Base-by-base conservation (phyloP, 2,113 vertebrate species). In the Rafetus swinhoei region DNA sequence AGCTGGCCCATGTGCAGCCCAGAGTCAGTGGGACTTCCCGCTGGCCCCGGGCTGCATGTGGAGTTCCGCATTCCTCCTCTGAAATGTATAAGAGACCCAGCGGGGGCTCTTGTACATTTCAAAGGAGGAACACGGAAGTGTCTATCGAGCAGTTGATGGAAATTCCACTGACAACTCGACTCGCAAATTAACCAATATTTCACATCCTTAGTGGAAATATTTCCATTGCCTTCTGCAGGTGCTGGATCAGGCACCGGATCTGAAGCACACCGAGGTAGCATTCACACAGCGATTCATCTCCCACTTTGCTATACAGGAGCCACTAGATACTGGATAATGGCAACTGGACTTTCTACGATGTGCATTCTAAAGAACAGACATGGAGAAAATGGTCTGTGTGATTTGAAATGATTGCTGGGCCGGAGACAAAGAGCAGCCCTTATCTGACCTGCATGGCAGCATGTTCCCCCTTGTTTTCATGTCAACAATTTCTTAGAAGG, bases 381-480 rank as follows among this genome's bases (percentile, higher is more conserved):
- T 9, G 7, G 19, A 62, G 52, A 35, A 62, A 86, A 85, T 1
- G 55, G 82, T 82, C 92, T 95, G 82, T 35, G 62, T 65, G 45
- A 85, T 72, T 87, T 92, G 82, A 90, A 96, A 53, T 29, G 83
- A 72, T 53, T 82, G 45, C 45, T 45, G 45, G 45, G 74, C 83
- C 92, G 62, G 79, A 88, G 79, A 79, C 79, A 79, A 87, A 85
- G 88, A 83, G 84, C 91, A 94, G 77, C 57, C 53, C 74, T 95
- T 89, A 84, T 22, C 74, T 56, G 65, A 95, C 82, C 92, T 87
- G 62, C 60, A 85, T 57, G 83, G 16, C 79, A 92, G 83, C 81
- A 86, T 92, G 93, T 95, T 56, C 82, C 79, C 90, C 88, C 90
- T 96, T 90, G 81, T 59, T 84, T 89, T 82, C 87, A 87, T 94